Evolutionary conservation across 2,888 invertebrate species (phyloP).

Genomic region (Zygothrica quintamaculata): DNA sequence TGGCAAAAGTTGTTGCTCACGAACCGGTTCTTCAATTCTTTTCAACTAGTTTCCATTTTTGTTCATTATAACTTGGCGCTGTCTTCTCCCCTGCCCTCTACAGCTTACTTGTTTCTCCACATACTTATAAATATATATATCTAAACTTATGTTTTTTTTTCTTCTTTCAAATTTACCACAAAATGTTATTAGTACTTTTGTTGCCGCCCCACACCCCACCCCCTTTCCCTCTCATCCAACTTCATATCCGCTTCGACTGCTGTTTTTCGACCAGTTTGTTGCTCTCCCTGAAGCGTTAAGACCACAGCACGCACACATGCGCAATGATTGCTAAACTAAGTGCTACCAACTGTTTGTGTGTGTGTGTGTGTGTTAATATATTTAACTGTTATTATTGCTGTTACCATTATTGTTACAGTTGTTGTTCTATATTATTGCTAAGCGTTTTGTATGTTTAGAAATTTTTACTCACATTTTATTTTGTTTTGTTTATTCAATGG

Average conservation of each 20-base stretch:
- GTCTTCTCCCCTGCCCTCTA: slow-evolving; percentile 23
- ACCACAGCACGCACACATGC: slow-evolving; percentile 73
- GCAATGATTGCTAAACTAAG: slow-evolving; percentile 56
- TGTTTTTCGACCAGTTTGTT: slow-evolving; percentile 19
- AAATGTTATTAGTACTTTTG: slow-evolving; percentile 53
- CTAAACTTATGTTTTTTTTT: slow-evolving; percentile 1
- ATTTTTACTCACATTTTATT: slow-evolving; percentile 41
- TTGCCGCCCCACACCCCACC: slow-evolving; percentile 4
- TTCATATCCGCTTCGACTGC: background rate
- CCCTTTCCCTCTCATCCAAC: slow-evolving; percentile 1
- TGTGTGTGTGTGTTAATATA: slow-evolving; percentile 57
- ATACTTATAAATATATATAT: slow-evolving; percentile 13
- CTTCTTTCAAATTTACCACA: slow-evolving; percentile 53
- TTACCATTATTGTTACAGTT: slow-evolving; percentile 39
- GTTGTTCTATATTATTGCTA: slow-evolving; percentile 60
- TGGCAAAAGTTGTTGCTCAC: slow-evolving; percentile 61
- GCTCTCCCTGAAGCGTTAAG: slow-evolving; percentile 63
- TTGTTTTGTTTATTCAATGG: slow-evolving; percentile 62
- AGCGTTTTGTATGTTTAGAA: slow-evolving; percentile 33
- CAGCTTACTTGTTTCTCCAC: slow-evolving; percentile 51
- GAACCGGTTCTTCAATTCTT: slow-evolving; percentile 68
- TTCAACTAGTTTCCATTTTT: slow-evolving; percentile 76
- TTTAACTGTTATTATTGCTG: slow-evolving; percentile 70
- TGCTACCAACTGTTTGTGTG: slow-evolving; percentile 23
- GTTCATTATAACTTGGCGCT: slow-evolving; percentile 68